These are phyloP conservation scores for Hybognathus amarus DNA, from an alignment of 2,797 vertebrate species.

Conservation along the genomic window DNA sequence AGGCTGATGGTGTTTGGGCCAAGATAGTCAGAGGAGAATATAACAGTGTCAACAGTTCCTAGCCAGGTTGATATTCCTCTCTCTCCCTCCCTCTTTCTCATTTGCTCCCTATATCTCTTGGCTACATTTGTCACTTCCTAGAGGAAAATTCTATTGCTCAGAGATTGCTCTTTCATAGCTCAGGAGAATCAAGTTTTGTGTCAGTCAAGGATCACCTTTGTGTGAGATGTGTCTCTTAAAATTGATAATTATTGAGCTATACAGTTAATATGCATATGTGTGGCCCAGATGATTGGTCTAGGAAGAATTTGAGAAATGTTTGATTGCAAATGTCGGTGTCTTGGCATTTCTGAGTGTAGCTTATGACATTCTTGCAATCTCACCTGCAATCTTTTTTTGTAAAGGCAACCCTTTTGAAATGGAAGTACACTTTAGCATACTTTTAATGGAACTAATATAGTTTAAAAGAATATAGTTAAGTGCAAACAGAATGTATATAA, in stretches of 20 bases:
- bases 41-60: conserved; percentile 39
- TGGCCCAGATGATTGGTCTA: background rate
- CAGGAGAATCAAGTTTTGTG: background rate
- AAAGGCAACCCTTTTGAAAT: background rate
- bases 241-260: background rate
- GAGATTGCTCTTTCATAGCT: conserved; percentile 13
- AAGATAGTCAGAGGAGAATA: conserved; percentile 44
- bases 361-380: background rate
- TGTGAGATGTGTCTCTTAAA: background rate
- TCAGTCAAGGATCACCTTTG: conserved; percentile 9
- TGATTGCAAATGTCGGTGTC: background rate
- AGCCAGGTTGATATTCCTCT: conserved; percentile 64
- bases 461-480: background rate
- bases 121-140: conserved; percentile 24
- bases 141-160: background rate
- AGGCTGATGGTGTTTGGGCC: conserved; percentile 42
- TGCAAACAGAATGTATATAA: background rate
- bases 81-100: conserved; percentile 22
- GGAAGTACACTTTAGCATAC: background rate
- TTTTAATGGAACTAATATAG: background rate
- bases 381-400: background rate
- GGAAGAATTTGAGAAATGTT: background rate
- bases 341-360: background rate
- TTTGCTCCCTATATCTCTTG: conserved; percentile 11
- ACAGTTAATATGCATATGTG: background rate